These are phyloP conservation scores for Catharus ustulatus DNA, from an alignment of 2,797 vertebrate species.

Conservation along the genomic window DNA sequence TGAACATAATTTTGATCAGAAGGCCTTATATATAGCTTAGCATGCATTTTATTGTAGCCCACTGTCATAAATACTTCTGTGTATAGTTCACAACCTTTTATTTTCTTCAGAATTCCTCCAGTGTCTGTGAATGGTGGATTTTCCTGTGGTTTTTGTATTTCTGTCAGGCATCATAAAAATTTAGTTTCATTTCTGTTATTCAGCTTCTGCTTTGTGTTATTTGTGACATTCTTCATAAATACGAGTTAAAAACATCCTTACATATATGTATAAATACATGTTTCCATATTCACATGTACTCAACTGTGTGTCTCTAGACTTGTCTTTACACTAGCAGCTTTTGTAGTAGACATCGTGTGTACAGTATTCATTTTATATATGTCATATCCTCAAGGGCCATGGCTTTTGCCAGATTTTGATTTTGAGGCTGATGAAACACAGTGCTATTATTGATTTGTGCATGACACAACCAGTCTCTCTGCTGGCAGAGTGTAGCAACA, in stretches of 20 bases:
- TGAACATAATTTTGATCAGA: neutral
- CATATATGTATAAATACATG: neutral
- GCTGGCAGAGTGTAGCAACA: conserved; percentile 82
- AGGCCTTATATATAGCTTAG: neutral
- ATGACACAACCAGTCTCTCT: conserved; percentile 81
- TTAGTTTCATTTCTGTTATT: conserved; percentile 37
- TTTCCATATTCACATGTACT: conserved; percentile 15
- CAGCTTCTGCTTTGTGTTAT: neutral
- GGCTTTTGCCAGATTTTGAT: conserved; percentile 82
- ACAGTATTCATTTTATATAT: conserved; percentile 76
- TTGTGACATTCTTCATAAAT: conserved; percentile 13
- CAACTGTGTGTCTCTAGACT: conserved; percentile 16
- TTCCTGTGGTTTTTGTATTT: neutral
- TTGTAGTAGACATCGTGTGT: conserved; percentile 57
- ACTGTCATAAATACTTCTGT: neutral
- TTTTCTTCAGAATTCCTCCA: neutral
- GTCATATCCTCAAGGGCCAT: conserved; percentile 79
- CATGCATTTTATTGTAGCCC: neutral
- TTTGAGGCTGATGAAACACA: conserved; percentile 82
- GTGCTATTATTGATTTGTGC: conserved; percentile 83
- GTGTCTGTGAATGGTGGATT: neutral
- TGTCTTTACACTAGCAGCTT: conserved; percentile 61
- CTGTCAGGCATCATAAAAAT: neutral
- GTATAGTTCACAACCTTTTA: neutral
- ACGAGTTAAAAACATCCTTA: conserved; percentile 20